Base-by-base conservation (phyloP, 2,113 vertebrate genomes). In the Aplodontia rufa region DNA sequence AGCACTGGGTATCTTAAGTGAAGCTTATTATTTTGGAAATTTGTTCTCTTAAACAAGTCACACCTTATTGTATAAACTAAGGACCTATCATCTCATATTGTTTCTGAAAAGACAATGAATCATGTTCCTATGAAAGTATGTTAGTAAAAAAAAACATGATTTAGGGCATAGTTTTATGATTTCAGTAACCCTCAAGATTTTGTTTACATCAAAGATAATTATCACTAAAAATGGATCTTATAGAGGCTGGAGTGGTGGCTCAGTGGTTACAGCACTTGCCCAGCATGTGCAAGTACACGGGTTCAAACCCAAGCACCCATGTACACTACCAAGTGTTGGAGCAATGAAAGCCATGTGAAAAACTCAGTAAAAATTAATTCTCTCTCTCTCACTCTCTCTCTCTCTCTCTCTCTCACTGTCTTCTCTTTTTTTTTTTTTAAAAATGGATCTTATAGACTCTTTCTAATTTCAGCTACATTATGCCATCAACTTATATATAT, bases 61-160 rank as follows among this genome's bases (percentile, higher is more conserved):
- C 49, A 55, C 3, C 26, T n/a, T n/a, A n/a, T n/a, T n/a, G 0
- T 40, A 16, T 93, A 74, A 82, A 10, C 49, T 35, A 82, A 82
- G 20, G 20, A 3, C 4, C 12, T 74, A 60, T n/a, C 32, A 58
- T 60, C 17, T 95, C 45, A 76, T 32, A 37, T 32, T 90, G 14
- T 68, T 97, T 92, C 20, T 90, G 62, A 90, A 96, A 93, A 30
- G 60, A 85, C 60, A 60, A 82, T n/a, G 22, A 89, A 62, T 1
- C 2, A 62, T 79, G 32, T 74, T 2, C 20, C 74, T 60, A 53
- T 66, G 53, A 86, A 89, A 82, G 14, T 74, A 47, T n/a, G 28
- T 72, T 62, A 49, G 71, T 9, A 2, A 82, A 92, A 76, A 32
- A 9, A 47, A 87, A 14, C 6, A 66, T 45, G 37, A 30, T n/a